Conservation (phyloP, 2,113 vertebrate genomes). For the Microcebus murinus region DNA sequence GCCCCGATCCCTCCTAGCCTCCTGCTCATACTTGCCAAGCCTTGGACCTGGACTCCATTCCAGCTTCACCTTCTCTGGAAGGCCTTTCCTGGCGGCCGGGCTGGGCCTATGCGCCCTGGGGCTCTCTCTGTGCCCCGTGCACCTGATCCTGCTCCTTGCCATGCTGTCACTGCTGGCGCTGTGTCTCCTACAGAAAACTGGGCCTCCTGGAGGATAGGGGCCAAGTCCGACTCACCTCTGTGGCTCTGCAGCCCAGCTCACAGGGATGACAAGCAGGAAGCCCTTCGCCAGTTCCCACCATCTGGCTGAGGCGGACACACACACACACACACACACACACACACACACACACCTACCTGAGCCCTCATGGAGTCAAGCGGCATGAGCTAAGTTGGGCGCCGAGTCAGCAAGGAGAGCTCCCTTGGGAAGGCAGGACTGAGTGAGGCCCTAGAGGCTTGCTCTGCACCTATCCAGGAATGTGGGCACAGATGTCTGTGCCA, state of each 20-base stretch:
- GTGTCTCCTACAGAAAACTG: background rate
- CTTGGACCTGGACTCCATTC: background rate
- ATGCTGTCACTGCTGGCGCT: background rate
- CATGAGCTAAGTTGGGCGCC: background rate
- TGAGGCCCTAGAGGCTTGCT: background rate
- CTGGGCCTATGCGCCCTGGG: background rate
- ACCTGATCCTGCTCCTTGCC: background rate
- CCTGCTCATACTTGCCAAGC: background rate
- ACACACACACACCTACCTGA: background rate
- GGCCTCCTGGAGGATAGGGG: background rate
- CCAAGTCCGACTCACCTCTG: background rate
- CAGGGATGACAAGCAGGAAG: background rate
- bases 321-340: background rate
- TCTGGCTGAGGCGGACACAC: background rate
- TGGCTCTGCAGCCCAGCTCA: background rate
- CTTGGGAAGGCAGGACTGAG: background rate
- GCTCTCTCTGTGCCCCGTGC: background rate
- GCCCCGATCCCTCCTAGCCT: background rate
- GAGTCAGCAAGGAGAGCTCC: background rate
- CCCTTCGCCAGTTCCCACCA: background rate
- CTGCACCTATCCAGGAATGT: background rate
- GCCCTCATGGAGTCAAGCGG: background rate
- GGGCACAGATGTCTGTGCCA: background rate
- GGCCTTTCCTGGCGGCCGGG: background rate
- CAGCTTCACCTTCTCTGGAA: background rate